Percentiles rank a stretch among this genome's conserved stretches.
Conservation (phyloP, 1,140 invertebrate species). For the Drosophila kurseongensis region DNA sequence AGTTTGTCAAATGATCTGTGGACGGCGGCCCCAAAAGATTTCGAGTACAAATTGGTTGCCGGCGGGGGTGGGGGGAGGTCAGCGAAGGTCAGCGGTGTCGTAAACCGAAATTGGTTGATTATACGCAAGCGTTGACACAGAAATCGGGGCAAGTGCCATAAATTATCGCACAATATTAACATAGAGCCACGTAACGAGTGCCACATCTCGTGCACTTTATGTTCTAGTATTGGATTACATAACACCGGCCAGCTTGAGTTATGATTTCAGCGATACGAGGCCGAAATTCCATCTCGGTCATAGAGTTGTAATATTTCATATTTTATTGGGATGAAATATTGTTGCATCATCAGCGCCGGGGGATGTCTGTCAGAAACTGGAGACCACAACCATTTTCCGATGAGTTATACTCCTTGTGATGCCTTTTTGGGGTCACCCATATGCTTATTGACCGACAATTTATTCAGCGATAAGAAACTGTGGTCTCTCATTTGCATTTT, state of each 20-base stretch:
- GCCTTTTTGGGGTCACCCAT: constrained; percentile 24
- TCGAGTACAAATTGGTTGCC: constrained; percentile 37
- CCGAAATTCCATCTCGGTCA: constrained; percentile 32
- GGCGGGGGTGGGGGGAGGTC: constrained; percentile 26
- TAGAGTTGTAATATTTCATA: constrained; percentile 60
- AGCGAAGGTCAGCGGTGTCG: constrained; percentile 67
- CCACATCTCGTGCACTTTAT: constrained; percentile 72
- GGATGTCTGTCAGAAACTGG: constrained; percentile 47
- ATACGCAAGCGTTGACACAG: constrained; percentile 61
- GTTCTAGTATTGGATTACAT: constrained; percentile 72
- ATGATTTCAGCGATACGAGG: constrained; percentile 62
- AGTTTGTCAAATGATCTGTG: constrained; percentile 48
- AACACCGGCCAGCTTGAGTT: constrained; percentile 61
- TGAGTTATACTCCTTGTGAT: constrained; percentile 34
- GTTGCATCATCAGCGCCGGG: constrained; percentile 60
- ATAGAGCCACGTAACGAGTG: constrained; percentile 53
- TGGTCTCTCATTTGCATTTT: constrained; percentile 33
- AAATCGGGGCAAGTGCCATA: constrained; percentile 69
- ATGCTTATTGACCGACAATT: constrained; percentile 47
- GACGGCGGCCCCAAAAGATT: constrained; percentile 17
- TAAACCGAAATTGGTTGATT: constrained; percentile 76
- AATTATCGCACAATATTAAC: constrained; percentile 66
- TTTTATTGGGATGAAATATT: constrained; percentile 74
- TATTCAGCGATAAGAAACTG: constrained; percentile 44
- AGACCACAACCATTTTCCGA: constrained; percentile 39